phyloP scores from a whole-genome alignment of 2,797 vertebrate genomes.

The Stomatorhinus walkeri region DNA sequence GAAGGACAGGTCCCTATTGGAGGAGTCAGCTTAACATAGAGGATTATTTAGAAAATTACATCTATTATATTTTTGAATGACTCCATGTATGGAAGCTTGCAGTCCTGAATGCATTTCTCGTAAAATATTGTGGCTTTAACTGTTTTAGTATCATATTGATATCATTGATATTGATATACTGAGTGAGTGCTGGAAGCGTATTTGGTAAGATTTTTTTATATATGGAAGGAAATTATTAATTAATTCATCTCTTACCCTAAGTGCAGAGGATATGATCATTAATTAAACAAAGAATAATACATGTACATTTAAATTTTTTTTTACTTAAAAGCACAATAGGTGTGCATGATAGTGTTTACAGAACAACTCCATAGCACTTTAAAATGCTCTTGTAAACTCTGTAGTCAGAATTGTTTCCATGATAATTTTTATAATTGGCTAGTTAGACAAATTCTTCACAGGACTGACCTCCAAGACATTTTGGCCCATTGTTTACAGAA shows the following conservation, averaged over 20 bases:
- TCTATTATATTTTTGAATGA: background rate
- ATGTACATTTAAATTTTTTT: background rate
- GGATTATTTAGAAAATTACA: background rate
- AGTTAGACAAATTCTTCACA: background rate
- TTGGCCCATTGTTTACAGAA: background rate
- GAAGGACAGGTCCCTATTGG: background rate
- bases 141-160: background rate
- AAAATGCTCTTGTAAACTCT: background rate
- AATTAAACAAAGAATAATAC: background rate
- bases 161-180: background rate
- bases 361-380: background rate
- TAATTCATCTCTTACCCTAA: background rate
- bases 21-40: background rate
- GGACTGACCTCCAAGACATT: background rate
- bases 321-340: background rate
- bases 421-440: background rate
- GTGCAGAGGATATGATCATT: background rate
- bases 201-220: background rate
- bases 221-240: slow-evolving; percentile 2
- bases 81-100: background rate
- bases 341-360: background rate
- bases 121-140: background rate
- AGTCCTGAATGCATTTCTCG: background rate
- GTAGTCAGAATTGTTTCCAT: background rate
- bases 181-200: background rate